Percentiles rank a stretch among this genome's conserved stretches.
Conservation (phyloP, 2,797 vertebrate genomes). For the Enteromius argenteus region DNA sequence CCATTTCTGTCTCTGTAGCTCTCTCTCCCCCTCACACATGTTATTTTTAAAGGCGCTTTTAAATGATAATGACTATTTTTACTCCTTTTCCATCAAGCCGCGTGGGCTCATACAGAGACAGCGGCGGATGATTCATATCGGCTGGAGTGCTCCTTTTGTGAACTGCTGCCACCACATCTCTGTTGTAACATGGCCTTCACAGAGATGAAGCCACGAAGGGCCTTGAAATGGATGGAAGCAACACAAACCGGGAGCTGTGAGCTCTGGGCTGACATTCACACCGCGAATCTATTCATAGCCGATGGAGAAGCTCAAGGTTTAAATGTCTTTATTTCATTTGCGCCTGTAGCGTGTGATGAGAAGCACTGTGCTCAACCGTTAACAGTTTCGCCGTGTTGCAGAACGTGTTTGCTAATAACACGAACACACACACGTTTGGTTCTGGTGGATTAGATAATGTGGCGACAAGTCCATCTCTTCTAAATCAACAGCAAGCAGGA, state of each 20-base stretch:
- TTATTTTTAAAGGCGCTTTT: constrained; percentile 68
- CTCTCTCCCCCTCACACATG: constrained; percentile 58
- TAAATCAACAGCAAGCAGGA: constrained; percentile 37
- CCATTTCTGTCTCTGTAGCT: constrained; percentile 54
- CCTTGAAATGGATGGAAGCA: constrained; percentile 43
- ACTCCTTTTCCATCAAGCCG: constrained; percentile 67
- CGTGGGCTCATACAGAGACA: constrained; percentile 72
- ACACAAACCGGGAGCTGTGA: constrained; percentile 8
- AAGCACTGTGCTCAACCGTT: neutral
- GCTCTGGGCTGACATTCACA: constrained; percentile 27
- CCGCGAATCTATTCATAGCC: constrained; percentile 33
- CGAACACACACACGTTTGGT: constrained; percentile 14
- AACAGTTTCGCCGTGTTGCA: neutral
- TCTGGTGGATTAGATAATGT: neutral
- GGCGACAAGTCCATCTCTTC: neutral
- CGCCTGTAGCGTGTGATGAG: neutral
- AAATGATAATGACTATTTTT: constrained; percentile 78
- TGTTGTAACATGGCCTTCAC: constrained; percentile 47
- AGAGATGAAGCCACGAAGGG: constrained; percentile 33
- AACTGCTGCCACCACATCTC: constrained; percentile 50
- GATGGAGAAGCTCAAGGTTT: constrained; percentile 22
- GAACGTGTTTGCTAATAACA: constrained; percentile 13
- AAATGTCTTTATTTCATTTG: constrained; percentile 11
- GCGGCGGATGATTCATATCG: constrained; percentile 72
- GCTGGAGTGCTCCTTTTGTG: constrained; percentile 69